Conservation (phyloP, 2,113 vertebrate genomes). For the Vireo altiloquus region DNA sequence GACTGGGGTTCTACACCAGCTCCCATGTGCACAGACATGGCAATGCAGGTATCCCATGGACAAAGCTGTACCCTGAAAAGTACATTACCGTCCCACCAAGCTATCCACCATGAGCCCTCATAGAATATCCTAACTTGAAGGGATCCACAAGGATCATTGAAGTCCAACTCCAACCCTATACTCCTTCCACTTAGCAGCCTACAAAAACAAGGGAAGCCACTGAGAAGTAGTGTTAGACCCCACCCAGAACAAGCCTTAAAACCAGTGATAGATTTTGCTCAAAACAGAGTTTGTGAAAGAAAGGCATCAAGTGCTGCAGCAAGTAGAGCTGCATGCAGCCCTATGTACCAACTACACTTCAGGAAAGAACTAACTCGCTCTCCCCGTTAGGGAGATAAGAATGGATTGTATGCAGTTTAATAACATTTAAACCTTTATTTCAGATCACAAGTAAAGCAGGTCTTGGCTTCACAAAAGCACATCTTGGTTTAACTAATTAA, state of each 20-base stretch:
- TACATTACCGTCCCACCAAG: background rate
- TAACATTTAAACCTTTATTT: constrained; percentile 27
- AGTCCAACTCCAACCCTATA: background rate
- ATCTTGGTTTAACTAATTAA: constrained; percentile 66
- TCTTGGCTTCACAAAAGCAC: constrained; percentile 42
- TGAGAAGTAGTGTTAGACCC: background rate
- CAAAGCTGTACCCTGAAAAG: background rate
- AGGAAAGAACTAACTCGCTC: background rate
- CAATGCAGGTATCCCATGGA: background rate
- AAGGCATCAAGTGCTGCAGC: background rate
- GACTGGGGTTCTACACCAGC: background rate
- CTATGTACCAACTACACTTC: background rate
- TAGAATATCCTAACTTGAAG: background rate
- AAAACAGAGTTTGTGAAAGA: background rate
- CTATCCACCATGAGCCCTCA: background rate
- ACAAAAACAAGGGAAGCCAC: background rate
- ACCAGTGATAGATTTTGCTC: background rate
- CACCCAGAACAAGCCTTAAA: background rate
- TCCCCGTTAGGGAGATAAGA: background rate
- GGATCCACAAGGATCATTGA: background rate
- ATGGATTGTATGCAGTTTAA: background rate
- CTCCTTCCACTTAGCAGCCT: background rate
- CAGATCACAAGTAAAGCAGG: constrained; percentile 12
- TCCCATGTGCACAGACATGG: background rate
- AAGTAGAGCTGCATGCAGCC: background rate